Conservation (phyloP, 1,140 invertebrate genomes). For the fruit fly (Drosophila melanogaster) region Release_6_plus_ISO1_MT NT_033777.3:4324001-4324500, state of each 20-base stretch:
- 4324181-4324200: not conserved
- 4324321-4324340: constrained; percentile 70
- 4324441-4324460: constrained; percentile 83
- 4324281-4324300: constrained; percentile 51
- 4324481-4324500: constrained; percentile 84
- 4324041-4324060: constrained; percentile 52
- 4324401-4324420: constrained; percentile 85
- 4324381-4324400: constrained; percentile 63
- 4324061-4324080: constrained; percentile 71
- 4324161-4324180: constrained; percentile 66
- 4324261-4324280: constrained; percentile 47
- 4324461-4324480: constrained; percentile 82
- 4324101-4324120: constrained; percentile 83
- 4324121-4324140: constrained; percentile 84
- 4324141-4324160: constrained; percentile 82
- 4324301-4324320: constrained; percentile 57
- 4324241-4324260: constrained; percentile 18
- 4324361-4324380: constrained; percentile 71
- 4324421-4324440: constrained; percentile 84
- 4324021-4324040: constrained; percentile 72
- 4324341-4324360: constrained; percentile 85
- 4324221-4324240: constrained; percentile 6
- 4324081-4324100: constrained; percentile 77
- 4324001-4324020: constrained; percentile 79
- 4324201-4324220: too few species aligned